Percentiles rank a stretch among this genome's conserved stretches.
Evolutionary conservation across 2,113 vertebrate genomes (phyloP).

Genomic region (Peucedramus taeniatus): DNA sequence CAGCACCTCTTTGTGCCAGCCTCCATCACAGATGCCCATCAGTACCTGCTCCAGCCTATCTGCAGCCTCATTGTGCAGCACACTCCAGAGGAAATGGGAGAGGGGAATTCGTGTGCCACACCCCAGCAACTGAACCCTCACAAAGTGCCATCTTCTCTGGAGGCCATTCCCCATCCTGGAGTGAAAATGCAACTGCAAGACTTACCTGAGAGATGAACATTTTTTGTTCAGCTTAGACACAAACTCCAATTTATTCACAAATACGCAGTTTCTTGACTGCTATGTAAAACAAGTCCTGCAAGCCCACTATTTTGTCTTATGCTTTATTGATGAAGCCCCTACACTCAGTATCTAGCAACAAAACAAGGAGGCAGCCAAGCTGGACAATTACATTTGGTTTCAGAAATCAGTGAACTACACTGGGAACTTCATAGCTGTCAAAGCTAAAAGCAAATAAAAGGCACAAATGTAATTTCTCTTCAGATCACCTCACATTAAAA

Average conservation of each 20-base stretch:
- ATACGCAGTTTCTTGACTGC: background rate
- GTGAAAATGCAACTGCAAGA: background rate
- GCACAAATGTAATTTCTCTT: background rate
- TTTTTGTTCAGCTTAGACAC: background rate
- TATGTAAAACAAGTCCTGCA: background rate
- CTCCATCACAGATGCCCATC: background rate
- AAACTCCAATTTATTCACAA: background rate
- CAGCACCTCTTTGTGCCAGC: background rate
- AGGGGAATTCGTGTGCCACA: background rate
- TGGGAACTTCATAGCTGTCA: background rate
- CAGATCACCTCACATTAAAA: background rate
- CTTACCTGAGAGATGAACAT: rapidly evolving
- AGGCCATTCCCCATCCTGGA: background rate
- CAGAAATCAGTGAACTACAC: background rate
- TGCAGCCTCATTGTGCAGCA: background rate
- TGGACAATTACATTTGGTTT: background rate
- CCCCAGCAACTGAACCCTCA: background rate
- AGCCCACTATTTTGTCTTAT: background rate
- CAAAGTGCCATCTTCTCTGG: background rate
- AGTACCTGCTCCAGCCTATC: background rate
- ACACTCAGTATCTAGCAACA: background rate
- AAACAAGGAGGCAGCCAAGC: background rate
- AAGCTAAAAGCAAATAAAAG: background rate
- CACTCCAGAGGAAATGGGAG: background rate
- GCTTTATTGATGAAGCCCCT: background rate